Percentiles rank a stretch among this genome's conserved stretches.
These are phyloP conservation scores for Corapipo altera DNA, from an alignment of 2,113 vertebrate species.

Conservation along the genomic window DNA sequence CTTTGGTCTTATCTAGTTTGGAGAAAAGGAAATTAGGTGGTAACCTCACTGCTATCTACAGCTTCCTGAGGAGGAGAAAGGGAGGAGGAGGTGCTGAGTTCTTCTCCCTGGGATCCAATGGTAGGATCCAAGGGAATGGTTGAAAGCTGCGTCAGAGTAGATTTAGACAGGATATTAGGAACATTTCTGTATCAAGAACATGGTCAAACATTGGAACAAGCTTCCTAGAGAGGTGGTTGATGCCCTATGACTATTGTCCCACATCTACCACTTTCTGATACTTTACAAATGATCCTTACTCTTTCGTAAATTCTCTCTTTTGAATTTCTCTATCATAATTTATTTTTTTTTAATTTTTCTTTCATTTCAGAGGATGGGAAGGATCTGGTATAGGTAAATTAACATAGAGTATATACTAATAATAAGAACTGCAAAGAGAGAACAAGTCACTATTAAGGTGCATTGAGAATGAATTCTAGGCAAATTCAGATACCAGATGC, in stretches of 20 bases:
- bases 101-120: neutral
- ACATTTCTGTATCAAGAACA: neutral
- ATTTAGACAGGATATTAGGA: neutral
- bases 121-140: neutral
- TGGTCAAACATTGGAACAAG: neutral
- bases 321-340: neutral
- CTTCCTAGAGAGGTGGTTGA: neutral
- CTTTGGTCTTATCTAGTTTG: neutral
- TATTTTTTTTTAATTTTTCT: neutral
- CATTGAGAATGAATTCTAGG: neutral
- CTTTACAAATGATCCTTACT: neutral
- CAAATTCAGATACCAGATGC: neutral
- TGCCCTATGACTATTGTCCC: neutral
- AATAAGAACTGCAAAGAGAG: neutral
- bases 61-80: too few relatives aligned
- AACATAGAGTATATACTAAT: neutral
- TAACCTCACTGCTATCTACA: neutral
- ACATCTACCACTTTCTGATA: neutral
- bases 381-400: neutral
- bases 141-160: neutral
- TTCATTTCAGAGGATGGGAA: neutral
- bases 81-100: too few relatives aligned
- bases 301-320: neutral
- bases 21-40: neutral
- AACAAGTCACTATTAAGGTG: neutral